Conservation (phyloP, 2,888 invertebrate genomes). For the Petrophora chlorosata region DNA sequence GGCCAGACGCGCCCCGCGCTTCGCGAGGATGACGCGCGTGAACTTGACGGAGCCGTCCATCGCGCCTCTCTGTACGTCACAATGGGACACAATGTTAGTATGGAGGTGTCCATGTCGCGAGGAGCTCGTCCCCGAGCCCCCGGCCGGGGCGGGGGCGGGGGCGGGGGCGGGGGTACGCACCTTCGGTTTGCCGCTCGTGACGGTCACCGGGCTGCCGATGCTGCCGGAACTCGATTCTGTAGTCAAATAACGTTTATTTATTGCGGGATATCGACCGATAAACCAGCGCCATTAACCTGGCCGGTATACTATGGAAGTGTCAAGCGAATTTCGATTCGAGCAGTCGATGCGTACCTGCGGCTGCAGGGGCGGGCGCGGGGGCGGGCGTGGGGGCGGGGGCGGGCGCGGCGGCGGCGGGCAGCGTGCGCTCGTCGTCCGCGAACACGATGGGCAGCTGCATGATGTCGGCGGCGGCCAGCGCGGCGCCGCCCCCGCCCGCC, state of each 20-base stretch:
- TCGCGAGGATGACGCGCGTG: slow-evolving; percentile 65
- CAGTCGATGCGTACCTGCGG: too few species aligned
- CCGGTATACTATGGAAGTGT: too few species aligned
- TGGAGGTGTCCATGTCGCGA: too few species aligned
- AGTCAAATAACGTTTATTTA: too few species aligned
- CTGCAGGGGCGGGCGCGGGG: background rate
- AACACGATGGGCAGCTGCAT: slow-evolving; percentile 85
- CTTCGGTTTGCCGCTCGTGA: slow-evolving; percentile 35
- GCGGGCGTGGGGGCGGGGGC: background rate
- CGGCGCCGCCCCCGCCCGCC: slow-evolving; percentile 21
- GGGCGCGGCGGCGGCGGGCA: background rate
- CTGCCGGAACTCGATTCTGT: slow-evolving; percentile 7
- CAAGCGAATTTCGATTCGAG: too few species aligned
- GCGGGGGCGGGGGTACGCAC: background rate
- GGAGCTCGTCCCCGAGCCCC: too few species aligned
- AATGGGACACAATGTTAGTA: too few species aligned
- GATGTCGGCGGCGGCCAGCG: slow-evolving; percentile 70
- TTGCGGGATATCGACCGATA: too few species aligned
- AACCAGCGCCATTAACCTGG: too few species aligned
- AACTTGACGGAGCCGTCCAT: slow-evolving; percentile 49
- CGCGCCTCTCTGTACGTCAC: too few species aligned
- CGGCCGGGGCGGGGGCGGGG: too few species aligned
- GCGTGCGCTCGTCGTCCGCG: slow-evolving; percentile 71
- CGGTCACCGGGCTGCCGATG: slow-evolving; percentile 35
- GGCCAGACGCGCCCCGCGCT: slow-evolving; percentile 44